Base-by-base conservation (phyloP, 2,113 vertebrate species). In the Bubo bubo region DNA sequence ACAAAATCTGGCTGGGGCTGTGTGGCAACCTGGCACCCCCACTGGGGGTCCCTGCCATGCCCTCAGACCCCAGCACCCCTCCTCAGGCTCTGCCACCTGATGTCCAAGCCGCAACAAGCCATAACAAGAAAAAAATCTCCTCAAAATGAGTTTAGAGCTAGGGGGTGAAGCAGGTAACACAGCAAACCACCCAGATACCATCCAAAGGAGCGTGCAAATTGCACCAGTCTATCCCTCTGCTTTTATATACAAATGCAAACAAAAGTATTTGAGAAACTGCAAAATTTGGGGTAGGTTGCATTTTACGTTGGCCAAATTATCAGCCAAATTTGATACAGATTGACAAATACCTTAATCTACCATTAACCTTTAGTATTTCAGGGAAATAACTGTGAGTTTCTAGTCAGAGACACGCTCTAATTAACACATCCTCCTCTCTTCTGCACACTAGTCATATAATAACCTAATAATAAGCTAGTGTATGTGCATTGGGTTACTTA, bases 21-120 rank as follows among this genome's bases (percentile, higher is more conserved):
- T 1, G 15, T 8, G 23, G 50, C 50, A 64, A 37, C 59, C 58
- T 47, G 24, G 39, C 47, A 55, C 14, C 27, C 4, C 2, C 24
- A 4, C 0, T 9, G 8, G 16, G 18, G 45, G 10, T 4, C 7
- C 13, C 8, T 1, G 4, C 22, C 6, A 5, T 58, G 45, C 62
- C 55, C 43, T 12, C 14, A 17, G 26, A 34, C 12, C 35, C 32
- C 32, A 9, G 47, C 18, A 4, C 8, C 27, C n/a, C 30, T 22
- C 7, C 30, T 53, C 14, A 11, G 56, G 49, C 35, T 12, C 50
- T 71, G 41, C 47, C 1, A 0, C n/a, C 17, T 9, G 5, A 14
- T 1, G 1, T 35, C 34, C 21, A 20, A 8, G 27, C 34, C 4
- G 6, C 19, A 1, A 23, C 32, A 49, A 63, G 28, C 12, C 23